Percentiles rank a stretch among this genome's conserved stretches.
Conservation (phyloP, 2,888 invertebrate species). For the Drosophila subsilvestris region DNA sequence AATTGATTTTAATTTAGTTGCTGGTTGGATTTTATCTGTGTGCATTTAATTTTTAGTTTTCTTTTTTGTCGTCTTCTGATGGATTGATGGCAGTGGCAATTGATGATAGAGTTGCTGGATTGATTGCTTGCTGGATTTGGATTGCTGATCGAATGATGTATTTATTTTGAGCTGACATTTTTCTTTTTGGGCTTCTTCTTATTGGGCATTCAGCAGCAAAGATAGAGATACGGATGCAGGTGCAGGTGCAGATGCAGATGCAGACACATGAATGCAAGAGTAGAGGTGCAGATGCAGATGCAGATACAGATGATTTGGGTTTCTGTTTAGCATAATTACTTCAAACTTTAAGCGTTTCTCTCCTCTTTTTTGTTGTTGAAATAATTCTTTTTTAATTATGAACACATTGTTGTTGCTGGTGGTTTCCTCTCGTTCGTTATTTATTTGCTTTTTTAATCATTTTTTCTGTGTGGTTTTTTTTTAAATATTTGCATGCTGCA, state of each 20-base stretch:
- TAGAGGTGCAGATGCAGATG: slow-evolving; percentile 29
- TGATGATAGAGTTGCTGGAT: slow-evolving; percentile 70
- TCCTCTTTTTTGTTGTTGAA: slow-evolving; percentile 17
- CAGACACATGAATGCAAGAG: slow-evolving; percentile 43
- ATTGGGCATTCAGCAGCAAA: slow-evolving; percentile 34
- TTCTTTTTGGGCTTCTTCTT: slow-evolving; percentile 36
- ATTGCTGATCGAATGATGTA: slow-evolving; percentile 43
- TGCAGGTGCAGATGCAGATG: slow-evolving; percentile 36
- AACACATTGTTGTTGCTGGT: slow-evolving; percentile 66
- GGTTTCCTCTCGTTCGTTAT: slow-evolving; percentile 25
- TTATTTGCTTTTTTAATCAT: slow-evolving; percentile 34
- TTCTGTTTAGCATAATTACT: slow-evolving; percentile 54
- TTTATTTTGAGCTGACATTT: slow-evolving; percentile 58
- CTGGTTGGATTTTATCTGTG: slow-evolving; percentile 50
- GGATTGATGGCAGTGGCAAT: slow-evolving; percentile 70
- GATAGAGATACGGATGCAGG: slow-evolving; percentile 33
- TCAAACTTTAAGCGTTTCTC: slow-evolving; percentile 17
- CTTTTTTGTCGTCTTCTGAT: slow-evolving; percentile 39
- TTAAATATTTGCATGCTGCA: slow-evolving; percentile 63
- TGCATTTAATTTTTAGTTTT: slow-evolving; percentile 54
- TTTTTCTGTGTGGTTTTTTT: slow-evolving; percentile 42
- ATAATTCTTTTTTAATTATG: slow-evolving; percentile 60
- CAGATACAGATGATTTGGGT: slow-evolving; percentile 42
- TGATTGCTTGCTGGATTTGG: slow-evolving; percentile 56
- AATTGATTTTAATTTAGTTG: slow-evolving; percentile 50